Conservation (phyloP, 2,113 vertebrate genomes). For the Empidonax traillii region DNA sequence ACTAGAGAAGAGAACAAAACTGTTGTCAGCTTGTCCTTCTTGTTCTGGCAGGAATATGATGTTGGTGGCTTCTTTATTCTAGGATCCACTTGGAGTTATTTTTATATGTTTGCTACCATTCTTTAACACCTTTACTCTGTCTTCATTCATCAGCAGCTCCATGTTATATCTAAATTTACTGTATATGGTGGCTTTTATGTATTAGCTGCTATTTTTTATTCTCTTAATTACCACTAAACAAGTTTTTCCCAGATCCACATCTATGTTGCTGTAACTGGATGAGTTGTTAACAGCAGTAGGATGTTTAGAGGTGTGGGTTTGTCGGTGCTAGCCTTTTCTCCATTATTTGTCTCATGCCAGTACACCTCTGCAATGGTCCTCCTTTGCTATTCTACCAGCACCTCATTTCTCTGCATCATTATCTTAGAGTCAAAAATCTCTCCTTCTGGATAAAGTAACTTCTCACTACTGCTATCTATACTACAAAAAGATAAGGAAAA, state of each 20-base stretch:
- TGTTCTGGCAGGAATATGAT: accelerated
- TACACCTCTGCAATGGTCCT: not conserved
- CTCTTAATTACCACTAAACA: not conserved
- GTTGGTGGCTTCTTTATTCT: not conserved
- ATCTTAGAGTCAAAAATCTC: not conserved
- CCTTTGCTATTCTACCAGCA: not conserved
- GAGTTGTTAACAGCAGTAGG: not conserved
- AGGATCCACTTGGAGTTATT: not conserved
- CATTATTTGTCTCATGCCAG: not conserved
- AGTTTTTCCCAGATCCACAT: not conserved
- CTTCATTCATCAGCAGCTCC: not conserved
- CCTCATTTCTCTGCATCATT: not conserved
- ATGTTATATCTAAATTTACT: not conserved
- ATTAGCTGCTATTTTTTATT: not conserved
- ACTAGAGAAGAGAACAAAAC: not conserved
- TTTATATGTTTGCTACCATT: not conserved
- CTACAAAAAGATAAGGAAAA: not conserved
- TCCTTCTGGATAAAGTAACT: not conserved
- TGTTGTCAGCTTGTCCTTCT: not conserved
- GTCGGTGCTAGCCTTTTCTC: not conserved
- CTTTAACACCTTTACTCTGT: not conserved
- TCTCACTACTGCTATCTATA: not conserved
- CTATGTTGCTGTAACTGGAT: not conserved
- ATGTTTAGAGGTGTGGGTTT: not conserved
- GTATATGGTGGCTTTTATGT: not conserved